phyloP scores from a whole-genome alignment of 1,140 invertebrate species.

The Trichonephila inaurata region DNA sequence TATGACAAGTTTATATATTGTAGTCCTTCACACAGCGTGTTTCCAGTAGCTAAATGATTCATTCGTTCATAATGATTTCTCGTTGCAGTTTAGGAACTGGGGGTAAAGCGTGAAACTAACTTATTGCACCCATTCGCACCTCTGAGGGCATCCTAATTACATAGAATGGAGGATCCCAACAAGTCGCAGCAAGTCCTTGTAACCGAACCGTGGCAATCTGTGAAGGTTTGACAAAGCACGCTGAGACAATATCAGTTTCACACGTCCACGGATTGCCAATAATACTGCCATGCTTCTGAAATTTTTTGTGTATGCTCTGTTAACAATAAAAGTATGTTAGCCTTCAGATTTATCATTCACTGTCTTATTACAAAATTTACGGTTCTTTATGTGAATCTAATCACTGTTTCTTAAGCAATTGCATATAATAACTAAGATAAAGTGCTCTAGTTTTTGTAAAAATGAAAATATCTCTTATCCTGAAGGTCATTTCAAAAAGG shows the following conservation, averaged over 20 bases:
- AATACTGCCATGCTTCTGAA: slow-evolving; percentile 74
- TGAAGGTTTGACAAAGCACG: slow-evolving; percentile 74
- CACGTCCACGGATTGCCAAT: slow-evolving; percentile 73
- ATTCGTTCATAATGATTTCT: slow-evolving; percentile 67
- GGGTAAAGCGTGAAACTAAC: slow-evolving; percentile 62
- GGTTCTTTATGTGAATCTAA: too few species aligned
- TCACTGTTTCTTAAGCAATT: too few species aligned
- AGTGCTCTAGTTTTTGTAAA: too few species aligned
- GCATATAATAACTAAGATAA: too few species aligned
- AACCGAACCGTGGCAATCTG: slow-evolving; percentile 72
- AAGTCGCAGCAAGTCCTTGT: slow-evolving; percentile 74
- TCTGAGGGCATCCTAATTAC: slow-evolving; percentile 73
- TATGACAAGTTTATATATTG: slow-evolving; percentile 56
- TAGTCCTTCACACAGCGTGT: slow-evolving; percentile 36
- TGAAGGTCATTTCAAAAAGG: too few species aligned
- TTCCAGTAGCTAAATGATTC: slow-evolving; percentile 69
- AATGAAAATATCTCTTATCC: too few species aligned
- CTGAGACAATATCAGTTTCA: slow-evolving; percentile 60
- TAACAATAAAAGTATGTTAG: too few species aligned
- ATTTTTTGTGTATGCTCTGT: too few species aligned
- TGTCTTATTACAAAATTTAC: too few species aligned
- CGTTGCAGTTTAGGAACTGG: slow-evolving; percentile 75
- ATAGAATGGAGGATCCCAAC: slow-evolving; percentile 72
- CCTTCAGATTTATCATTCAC: too few species aligned
- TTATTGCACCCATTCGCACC: slow-evolving; percentile 68